Evolutionary conservation across 2,797 vertebrate genomes (phyloP), one percentile per base, ranked within the genome.

Genomic region (Danio choprae): DNA sequence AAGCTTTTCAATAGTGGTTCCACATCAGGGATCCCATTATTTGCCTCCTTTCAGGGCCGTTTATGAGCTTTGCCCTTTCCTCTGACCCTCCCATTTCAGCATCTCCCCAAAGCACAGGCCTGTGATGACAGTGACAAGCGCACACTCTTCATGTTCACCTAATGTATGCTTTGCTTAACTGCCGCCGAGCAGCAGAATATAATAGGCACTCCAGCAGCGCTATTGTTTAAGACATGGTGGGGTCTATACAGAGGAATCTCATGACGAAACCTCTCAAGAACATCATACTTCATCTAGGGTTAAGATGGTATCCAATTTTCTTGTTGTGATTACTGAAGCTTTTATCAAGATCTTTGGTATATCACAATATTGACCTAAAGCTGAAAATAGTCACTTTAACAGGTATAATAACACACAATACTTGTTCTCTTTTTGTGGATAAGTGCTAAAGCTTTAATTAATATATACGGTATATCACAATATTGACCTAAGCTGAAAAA

Each of bases 11-110:
- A 90, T 86, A 86, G 90, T 88, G 43, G 88, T 91, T 93, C 91
- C 90, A 87, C 92, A 87, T 88, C 91, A 92, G 90, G 88, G 92
- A 92, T 87, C 90, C 89, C 89, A 91, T 93, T 91, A 91, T 88
- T 87, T 90, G 87, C 89, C 89, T 89, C 89, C 90, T 91, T 90
- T 91, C 86, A 88, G 43, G 71, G 72, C 83, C 85, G 77, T 83
- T 86, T 90, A 90, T 89, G 92, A 91, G 85, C 72, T 82, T 64
- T 90, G 90, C 86, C 90, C 92, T 88, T 87, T 89, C 48, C 82
- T 12, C 36, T 90, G 87, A 92, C 90, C 86, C 91, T 87, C 88
- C 85, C 80, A 78, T 81, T 86, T 87, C 74, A 86, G 84, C 78
- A 16, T 40, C 72, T 73, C 77, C 60, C 80, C 48, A 75, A 79